These are phyloP conservation scores for Poecilobothrus nobilitatus DNA, from an alignment of 2,888 invertebrate genomes.

Conservation along the genomic window DNA sequence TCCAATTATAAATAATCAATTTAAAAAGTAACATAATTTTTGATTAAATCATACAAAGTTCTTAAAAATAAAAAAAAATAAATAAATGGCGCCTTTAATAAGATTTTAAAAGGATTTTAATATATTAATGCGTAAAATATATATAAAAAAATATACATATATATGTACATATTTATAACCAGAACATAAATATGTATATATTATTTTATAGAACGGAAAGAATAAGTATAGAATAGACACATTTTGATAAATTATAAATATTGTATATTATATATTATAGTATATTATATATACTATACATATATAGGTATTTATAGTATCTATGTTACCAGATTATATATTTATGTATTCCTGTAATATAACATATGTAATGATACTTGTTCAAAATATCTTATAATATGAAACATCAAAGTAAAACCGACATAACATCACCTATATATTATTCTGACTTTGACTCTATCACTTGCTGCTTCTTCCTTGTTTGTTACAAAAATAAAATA, in stretches of 20 bases:
- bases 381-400: not conserved
- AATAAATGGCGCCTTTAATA: not conserved
- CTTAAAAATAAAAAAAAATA: not conserved
- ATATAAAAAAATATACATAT: too few species aligned
- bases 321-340: not conserved
- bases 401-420: not conserved
- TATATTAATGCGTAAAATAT: not conserved
- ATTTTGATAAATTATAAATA: constrained; percentile 3
- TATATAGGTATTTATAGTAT: not conserved
- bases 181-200: too few species aligned
- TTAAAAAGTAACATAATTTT: too few species aligned
- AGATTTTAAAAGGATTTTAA: not conserved
- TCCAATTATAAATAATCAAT: too few species aligned
- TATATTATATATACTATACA: not conserved
- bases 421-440: not conserved
- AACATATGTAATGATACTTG: constrained; percentile 1
- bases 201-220: not conserved
- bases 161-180: too few species aligned
- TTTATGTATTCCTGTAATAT: not conserved
- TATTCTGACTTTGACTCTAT: not conserved
- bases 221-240: not conserved
- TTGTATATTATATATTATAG: too few species aligned
- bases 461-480: constrained; percentile 3
- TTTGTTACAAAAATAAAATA: not conserved
- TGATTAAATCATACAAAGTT: too few species aligned